These are phyloP conservation scores for Agrochola lota DNA, from an alignment of 2,888 invertebrate genomes.

Conservation along the genomic window DNA sequence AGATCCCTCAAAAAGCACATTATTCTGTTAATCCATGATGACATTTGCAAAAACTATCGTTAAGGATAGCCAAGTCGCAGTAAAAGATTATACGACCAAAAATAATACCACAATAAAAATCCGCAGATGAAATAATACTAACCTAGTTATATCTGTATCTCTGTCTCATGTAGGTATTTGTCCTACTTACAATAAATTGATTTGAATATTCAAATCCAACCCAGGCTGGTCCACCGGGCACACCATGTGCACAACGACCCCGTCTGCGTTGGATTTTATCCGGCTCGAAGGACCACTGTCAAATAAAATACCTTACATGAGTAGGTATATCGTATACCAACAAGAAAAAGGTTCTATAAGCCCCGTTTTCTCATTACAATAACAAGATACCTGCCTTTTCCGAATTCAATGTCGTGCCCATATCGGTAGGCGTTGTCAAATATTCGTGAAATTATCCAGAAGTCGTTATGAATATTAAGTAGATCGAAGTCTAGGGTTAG, in stretches of 20 bases:
- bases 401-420: constrained; percentile 15
- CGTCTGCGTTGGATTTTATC: neutral
- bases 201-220: neutral
- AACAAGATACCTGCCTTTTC: constrained; percentile 10
- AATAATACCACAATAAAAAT: neutral
- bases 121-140: neutral
- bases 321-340: neutral
- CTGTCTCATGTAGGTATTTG: no score
- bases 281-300: neutral
- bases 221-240: neutral
- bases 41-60: neutral
- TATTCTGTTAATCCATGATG: neutral
- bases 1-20: neutral
- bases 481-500: neutral
- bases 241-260: neutral
- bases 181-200: no score
- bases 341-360: neutral
- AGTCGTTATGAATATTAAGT: constrained; percentile 40
- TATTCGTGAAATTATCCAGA: constrained; percentile 43
- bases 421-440: constrained; percentile 29
- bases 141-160: neutral
- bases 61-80: neutral
- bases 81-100: neutral
- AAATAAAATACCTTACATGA: neutral
- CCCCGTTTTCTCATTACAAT: constrained; percentile 11